Percentiles rank a stretch among this genome's conserved stretches.
Evolutionary conservation across 2,113 vertebrate genomes (phyloP).

Genomic region (Typhlomys cinereus): DNA sequence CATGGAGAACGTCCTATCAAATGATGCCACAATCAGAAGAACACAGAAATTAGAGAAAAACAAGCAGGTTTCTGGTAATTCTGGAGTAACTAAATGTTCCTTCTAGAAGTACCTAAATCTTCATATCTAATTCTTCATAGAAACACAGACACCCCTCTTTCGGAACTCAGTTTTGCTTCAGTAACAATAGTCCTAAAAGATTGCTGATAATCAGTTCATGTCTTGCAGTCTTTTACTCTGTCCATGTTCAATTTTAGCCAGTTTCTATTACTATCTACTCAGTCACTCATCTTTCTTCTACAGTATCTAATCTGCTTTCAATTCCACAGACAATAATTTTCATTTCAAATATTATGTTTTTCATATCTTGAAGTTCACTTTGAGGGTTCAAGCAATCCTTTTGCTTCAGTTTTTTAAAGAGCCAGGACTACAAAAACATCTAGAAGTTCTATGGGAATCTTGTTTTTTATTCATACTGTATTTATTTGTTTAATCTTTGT

Average conservation of each 20-base stretch:
- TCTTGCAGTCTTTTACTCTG: not conserved
- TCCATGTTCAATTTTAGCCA: not conserved
- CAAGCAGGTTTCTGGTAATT: not conserved
- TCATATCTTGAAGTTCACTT: not conserved
- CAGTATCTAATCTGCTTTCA: not conserved
- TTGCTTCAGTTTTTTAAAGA: not conserved
- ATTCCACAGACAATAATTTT: too few species aligned
- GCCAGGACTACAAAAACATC: not conserved
- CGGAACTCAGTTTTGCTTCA: not conserved
- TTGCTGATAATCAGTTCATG: not conserved
- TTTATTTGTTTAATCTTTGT: too few species aligned
- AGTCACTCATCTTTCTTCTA: not conserved
- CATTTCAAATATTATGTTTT: not conserved
- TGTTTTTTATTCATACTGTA: too few species aligned
- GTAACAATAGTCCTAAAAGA: not conserved
- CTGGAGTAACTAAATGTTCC: not conserved
- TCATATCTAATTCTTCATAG: not conserved
- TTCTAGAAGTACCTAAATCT: too few species aligned
- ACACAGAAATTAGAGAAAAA: conserved; percentile 8
- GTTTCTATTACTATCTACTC: not conserved
- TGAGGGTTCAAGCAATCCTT: not conserved
- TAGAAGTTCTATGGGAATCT: not conserved
- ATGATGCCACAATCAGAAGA: not conserved
- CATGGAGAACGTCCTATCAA: not conserved
- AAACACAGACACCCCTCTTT: rapidly evolving